Conservation (phyloP, 2,113 vertebrate species). For the Pipra filicauda region DNA sequence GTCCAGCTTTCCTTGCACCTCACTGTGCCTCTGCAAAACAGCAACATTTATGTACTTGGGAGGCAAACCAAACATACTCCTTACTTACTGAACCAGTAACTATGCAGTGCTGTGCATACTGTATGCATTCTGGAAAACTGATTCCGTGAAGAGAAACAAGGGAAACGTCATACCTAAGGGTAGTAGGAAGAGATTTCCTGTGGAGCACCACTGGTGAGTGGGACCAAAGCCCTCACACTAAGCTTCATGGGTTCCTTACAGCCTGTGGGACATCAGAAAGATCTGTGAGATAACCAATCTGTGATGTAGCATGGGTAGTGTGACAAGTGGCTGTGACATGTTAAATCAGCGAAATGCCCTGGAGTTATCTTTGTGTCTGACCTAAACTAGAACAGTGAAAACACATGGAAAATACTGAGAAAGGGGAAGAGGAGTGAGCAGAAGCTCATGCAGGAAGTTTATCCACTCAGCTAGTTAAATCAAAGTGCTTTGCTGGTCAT, state of each 20-base stretch:
- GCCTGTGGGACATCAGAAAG: background rate
- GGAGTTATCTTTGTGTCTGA: background rate
- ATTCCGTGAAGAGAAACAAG: background rate
- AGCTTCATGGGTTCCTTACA: background rate
- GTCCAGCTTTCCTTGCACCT: background rate
- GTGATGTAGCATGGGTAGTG: background rate
- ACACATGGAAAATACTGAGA: background rate
- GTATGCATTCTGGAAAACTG: background rate
- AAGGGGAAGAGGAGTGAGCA: background rate
- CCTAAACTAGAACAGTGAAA: background rate
- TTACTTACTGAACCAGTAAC: background rate
- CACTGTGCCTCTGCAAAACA: background rate
- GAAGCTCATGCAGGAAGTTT: background rate
- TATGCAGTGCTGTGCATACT: background rate
- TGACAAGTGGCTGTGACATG: background rate
- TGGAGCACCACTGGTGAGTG: background rate
- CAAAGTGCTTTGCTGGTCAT: background rate
- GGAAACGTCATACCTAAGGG: background rate
- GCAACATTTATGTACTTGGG: background rate
- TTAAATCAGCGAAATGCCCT: background rate
- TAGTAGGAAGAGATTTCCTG: background rate
- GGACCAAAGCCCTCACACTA: background rate
- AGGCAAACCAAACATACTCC: background rate
- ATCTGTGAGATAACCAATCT: background rate
- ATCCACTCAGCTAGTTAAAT: background rate